Evolutionary conservation across 2,113 vertebrate species (phyloP).

Genomic region (Protomyctophum bolini): DNA sequence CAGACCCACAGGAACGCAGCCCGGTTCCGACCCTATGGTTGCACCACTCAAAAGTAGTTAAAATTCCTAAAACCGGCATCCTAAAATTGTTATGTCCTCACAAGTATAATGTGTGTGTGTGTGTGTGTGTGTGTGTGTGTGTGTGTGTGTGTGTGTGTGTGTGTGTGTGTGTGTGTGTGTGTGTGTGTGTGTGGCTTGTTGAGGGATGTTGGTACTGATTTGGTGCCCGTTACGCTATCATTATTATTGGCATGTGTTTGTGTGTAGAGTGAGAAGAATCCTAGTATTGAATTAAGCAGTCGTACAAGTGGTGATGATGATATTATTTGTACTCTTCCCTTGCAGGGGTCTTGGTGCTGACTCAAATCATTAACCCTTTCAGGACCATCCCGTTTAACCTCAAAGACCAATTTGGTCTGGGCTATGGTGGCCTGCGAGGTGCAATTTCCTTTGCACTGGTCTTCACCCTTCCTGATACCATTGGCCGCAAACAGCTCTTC

Average conservation of each 20-base stretch:
- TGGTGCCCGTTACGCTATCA: constrained; percentile 8
- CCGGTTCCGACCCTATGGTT: too few relatives aligned
- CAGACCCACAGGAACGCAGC: too few relatives aligned
- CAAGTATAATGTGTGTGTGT: too few relatives aligned
- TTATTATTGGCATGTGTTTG: neutral
- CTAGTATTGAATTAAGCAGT: too few relatives aligned
- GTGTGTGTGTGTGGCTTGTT: neutral
- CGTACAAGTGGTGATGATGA: too few relatives aligned
- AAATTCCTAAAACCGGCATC: too few relatives aligned
- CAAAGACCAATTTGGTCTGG: constrained; percentile 96
- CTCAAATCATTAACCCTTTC: constrained; percentile 95
- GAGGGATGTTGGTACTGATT: too few relatives aligned
- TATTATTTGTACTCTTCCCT: constrained; percentile 3
- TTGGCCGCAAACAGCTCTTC: constrained; percentile 89
- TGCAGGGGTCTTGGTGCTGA: constrained; percentile 92
- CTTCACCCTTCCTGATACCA: constrained; percentile 90
- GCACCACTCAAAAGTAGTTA: too few relatives aligned
- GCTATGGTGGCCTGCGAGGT: constrained; percentile 93
- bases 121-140: too few relatives aligned
- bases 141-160: too few relatives aligned
- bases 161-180: too few relatives aligned
- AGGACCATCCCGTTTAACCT: constrained; percentile 92
- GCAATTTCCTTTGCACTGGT: constrained; percentile 95
- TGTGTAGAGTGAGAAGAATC: neutral
- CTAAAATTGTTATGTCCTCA: too few relatives aligned